Percentiles rank a stretch among this genome's conserved stretches.
Conservation (phyloP, 2,888 invertebrate genomes). For the Drosophila tanythrix region DNA sequence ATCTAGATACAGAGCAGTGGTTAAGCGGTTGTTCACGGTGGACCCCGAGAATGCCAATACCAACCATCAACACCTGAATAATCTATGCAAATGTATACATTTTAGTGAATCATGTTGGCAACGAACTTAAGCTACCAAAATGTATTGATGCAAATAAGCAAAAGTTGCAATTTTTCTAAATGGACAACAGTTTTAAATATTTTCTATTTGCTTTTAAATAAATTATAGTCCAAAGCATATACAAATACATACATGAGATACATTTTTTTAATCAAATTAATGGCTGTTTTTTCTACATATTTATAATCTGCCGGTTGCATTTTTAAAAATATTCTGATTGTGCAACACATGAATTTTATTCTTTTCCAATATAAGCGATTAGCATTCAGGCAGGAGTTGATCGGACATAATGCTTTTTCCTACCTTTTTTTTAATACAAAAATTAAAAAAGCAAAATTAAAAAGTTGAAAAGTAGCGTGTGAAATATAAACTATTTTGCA, state of each 20-base stretch:
- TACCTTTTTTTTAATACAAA: too few species aligned
- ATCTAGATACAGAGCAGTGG: constrained; percentile 81
- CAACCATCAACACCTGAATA: constrained; percentile 20
- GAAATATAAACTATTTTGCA: not conserved
- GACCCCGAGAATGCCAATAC: constrained; percentile 75
- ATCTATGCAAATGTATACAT: constrained; percentile 39
- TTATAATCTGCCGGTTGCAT: not conserved
- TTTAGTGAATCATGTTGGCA: constrained; percentile 37
- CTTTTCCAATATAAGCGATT: not conserved
- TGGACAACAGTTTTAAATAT: not conserved
- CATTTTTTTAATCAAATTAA: not conserved
- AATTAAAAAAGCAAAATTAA: not conserved
- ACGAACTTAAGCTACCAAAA: not conserved
- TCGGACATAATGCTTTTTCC: not conserved
- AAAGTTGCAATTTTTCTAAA: not conserved
- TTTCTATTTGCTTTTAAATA: not conserved
- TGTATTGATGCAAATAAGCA: not conserved
- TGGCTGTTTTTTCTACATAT: not conserved
- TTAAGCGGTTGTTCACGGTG: constrained; percentile 77
- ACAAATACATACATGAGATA: not conserved
- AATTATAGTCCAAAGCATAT: not conserved
- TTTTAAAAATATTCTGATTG: not conserved
- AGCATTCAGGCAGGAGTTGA: not conserved
- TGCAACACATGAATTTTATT: not conserved
- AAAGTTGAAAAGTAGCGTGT: not conserved